phyloP scores from a whole-genome alignment of 1,140 invertebrate species.

The Thaumatotibia leucotreta region DNA sequence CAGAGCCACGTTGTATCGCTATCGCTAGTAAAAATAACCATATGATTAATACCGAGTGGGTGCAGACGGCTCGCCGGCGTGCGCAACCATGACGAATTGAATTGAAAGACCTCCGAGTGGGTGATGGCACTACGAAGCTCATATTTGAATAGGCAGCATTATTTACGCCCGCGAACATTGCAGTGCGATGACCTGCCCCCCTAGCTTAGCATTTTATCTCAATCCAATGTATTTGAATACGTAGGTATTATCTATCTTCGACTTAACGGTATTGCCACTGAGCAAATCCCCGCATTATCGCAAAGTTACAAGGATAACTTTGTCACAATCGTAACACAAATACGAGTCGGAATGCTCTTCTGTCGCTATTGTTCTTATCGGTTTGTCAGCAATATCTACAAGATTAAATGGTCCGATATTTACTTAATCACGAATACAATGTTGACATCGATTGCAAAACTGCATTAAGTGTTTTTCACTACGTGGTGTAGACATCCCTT shows the following conservation, averaged over 20 bases:
- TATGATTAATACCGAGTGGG: conserved; percentile 39
- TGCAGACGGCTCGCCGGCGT: conserved; percentile 50
- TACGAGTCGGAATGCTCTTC: not conserved
- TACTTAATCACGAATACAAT: not conserved
- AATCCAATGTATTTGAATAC: conserved; percentile 14
- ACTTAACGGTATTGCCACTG: not conserved
- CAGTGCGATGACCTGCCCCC: conserved; percentile 36
- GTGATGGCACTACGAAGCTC: not conserved
- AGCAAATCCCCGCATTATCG: not conserved
- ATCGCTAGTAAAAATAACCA: conserved; percentile 46
- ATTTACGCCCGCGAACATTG: conserved; percentile 35
- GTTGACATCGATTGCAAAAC: not conserved
- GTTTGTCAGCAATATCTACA: not conserved
- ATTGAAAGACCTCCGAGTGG: conserved; percentile 20
- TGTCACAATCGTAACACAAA: not conserved
- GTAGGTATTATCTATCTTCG: conserved; percentile 13
- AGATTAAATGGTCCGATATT: not conserved
- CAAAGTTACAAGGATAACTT: not conserved
- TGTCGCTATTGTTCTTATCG: not conserved
- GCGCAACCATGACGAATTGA: conserved; percentile 38
- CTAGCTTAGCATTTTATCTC: conserved; percentile 16
- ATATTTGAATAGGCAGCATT: conserved; percentile 26
- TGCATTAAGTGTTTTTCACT: not conserved
- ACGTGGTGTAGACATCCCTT: not conserved
- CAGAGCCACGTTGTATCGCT: conserved; percentile 20